phyloP scores from a whole-genome alignment of 1,140 invertebrate genomes.

The Melanaphis sacchari region DNA sequence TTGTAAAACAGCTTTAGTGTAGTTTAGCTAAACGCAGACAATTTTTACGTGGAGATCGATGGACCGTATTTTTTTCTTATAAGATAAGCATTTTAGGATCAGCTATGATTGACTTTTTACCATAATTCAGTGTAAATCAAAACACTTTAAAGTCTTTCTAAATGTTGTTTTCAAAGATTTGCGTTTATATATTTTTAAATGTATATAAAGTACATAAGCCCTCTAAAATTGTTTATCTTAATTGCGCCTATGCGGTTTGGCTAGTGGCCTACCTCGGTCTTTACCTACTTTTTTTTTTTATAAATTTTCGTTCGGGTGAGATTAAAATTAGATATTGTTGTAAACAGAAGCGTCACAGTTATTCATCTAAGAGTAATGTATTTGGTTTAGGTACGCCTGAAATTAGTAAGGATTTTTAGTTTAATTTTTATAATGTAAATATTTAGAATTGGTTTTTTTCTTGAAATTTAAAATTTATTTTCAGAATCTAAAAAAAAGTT shows the following conservation, averaged over 20 bases:
- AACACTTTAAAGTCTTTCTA: background rate
- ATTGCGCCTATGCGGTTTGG: background rate
- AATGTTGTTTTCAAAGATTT: background rate
- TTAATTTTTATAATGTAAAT: background rate
- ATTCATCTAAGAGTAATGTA: background rate
- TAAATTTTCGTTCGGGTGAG: background rate
- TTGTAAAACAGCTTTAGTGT: background rate
- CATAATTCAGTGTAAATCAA: background rate
- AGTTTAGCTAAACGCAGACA: background rate
- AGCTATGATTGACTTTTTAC: background rate
- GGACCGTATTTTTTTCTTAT: background rate
- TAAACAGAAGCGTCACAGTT: background rate
- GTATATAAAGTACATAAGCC: background rate
- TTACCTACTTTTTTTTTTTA: background rate
- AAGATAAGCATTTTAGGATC: background rate
- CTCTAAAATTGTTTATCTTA: background rate
- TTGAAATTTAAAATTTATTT: background rate
- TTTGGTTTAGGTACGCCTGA: background rate
- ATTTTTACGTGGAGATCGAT: background rate
- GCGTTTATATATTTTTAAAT: background rate
- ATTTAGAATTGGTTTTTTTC: background rate
- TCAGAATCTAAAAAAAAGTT: background rate
- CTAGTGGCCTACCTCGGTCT: background rate
- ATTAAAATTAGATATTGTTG: constrained; percentile 12
- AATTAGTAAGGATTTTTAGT: background rate